Evolutionary conservation across 2,113 vertebrate genomes (phyloP).

Genomic region (Megalops atlanticus): DNA sequence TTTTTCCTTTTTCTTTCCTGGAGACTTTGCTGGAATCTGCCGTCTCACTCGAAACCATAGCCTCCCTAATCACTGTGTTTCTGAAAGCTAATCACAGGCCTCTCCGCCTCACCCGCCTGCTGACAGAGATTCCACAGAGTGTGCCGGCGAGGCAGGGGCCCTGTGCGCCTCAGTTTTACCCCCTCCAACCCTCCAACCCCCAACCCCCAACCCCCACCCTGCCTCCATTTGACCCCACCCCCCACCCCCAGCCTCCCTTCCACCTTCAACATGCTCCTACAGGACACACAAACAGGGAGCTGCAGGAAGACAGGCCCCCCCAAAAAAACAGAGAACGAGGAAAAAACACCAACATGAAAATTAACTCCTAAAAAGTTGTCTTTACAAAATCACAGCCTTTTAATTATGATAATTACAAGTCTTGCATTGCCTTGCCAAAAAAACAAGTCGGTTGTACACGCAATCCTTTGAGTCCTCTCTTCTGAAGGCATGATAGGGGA

Average conservation of each 20-base stretch:
- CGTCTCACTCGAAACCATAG: slow-evolving; percentile 33
- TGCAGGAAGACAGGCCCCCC: not conserved
- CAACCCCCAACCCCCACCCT: not conserved
- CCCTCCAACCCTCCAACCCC: not conserved
- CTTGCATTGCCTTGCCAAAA: slow-evolving; percentile 48
- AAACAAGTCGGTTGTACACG: slow-evolving; percentile 42
- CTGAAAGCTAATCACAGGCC: slow-evolving; percentile 56
- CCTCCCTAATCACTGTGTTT: slow-evolving; percentile 60
- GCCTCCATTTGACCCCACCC: not conserved
- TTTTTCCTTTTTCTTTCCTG: slow-evolving; percentile 15
- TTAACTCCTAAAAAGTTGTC: slow-evolving; percentile 38
- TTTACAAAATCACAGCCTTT: slow-evolving; percentile 57
- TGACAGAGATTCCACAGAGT: slow-evolving; percentile 39
- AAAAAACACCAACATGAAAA: slow-evolving; percentile 33
- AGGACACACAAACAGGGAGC: slow-evolving; percentile 23
- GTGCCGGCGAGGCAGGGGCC: not conserved
- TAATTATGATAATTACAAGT: slow-evolving; percentile 61
- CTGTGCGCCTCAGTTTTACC: not conserved
- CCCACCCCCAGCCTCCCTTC: not conserved
- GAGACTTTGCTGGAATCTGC: slow-evolving; percentile 42
- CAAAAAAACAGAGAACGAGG: slow-evolving; percentile 6
- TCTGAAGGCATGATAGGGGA: not conserved
- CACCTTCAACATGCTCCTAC: slow-evolving; percentile 20
- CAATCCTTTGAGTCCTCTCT: slow-evolving; percentile 47
- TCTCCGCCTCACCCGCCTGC: slow-evolving; percentile 30